These are phyloP conservation scores for Luscinia megarhynchos DNA, from an alignment of 2,797 vertebrate genomes.

Conservation along the genomic window DNA sequence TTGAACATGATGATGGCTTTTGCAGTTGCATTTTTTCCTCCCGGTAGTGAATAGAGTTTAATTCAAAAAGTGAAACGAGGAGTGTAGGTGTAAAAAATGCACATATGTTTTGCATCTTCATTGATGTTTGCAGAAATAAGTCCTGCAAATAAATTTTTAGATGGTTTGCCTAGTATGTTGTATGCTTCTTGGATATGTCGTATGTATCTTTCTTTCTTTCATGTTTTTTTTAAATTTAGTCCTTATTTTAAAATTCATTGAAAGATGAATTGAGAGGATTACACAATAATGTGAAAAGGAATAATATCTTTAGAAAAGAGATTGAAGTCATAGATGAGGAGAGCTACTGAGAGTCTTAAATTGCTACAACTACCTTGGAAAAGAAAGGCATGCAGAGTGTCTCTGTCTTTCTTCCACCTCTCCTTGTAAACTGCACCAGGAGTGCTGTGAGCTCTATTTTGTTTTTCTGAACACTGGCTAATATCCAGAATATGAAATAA, in stretches of 20 bases:
- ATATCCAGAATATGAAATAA: background rate
- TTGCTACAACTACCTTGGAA: background rate
- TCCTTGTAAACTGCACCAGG: background rate
- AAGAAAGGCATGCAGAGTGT: background rate
- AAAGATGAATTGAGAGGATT: background rate
- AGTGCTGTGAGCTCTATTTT: background rate
- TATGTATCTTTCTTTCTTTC: background rate
- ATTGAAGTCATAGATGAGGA: background rate
- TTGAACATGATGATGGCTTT: background rate
- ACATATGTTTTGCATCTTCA: background rate
- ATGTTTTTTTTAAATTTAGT: no score
- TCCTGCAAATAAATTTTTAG: background rate
- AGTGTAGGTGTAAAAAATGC: background rate
- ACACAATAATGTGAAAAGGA: background rate
- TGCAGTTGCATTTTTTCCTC: background rate
- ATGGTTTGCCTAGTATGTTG: background rate
- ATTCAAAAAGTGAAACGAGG: background rate
- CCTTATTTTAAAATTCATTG: background rate
- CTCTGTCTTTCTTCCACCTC: background rate
- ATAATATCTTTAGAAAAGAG: background rate
- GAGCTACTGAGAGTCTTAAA: background rate
- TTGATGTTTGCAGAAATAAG: background rate
- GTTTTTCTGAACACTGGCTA: background rate
- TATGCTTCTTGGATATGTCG: background rate
- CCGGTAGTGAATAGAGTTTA: background rate